A percentile compares a stretch with the other conserved stretches of the same genome.
These are phyloP conservation scores for Myotis yumanensis DNA, from an alignment of 2,113 vertebrate species.

Conservation along the genomic window DNA sequence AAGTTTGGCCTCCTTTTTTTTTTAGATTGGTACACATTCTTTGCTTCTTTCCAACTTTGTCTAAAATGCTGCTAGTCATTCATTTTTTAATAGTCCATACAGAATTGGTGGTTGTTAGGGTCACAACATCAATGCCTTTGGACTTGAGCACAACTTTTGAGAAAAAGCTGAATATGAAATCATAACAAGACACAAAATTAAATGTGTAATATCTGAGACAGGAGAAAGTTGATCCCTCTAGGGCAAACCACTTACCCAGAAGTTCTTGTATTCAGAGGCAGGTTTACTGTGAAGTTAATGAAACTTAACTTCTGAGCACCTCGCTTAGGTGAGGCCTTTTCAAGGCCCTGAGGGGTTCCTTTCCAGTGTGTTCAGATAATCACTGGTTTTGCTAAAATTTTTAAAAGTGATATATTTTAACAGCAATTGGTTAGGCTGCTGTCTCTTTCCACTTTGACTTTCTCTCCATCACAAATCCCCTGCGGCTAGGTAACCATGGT, in stretches of 20 bases:
- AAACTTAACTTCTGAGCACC: background rate
- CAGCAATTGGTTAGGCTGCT: background rate
- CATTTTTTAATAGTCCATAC: background rate
- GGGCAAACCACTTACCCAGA: background rate
- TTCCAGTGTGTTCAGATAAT: background rate
- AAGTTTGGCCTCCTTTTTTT: background rate
- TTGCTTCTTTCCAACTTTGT: background rate
- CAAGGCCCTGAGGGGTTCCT: background rate
- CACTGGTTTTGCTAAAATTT: background rate
- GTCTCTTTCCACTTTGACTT: background rate
- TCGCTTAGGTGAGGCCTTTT: background rate
- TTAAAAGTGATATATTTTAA: background rate
- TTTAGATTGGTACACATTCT: background rate
- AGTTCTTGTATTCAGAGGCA: background rate
- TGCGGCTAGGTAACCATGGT: background rate
- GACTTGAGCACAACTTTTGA: background rate
- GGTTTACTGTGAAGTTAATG: background rate
- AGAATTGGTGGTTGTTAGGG: background rate
- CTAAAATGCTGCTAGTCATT: background rate
- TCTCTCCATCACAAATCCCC: background rate
- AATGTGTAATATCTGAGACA: background rate
- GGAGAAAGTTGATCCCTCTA: background rate
- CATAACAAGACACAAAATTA: background rate
- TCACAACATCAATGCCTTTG: background rate
- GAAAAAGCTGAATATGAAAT: background rate